A percentile compares a stretch with the other conserved stretches of the same genome.
These are phyloP conservation scores for Uria aalge DNA, from an alignment of 2,113 vertebrate genomes.

Conservation along the genomic window DNA sequence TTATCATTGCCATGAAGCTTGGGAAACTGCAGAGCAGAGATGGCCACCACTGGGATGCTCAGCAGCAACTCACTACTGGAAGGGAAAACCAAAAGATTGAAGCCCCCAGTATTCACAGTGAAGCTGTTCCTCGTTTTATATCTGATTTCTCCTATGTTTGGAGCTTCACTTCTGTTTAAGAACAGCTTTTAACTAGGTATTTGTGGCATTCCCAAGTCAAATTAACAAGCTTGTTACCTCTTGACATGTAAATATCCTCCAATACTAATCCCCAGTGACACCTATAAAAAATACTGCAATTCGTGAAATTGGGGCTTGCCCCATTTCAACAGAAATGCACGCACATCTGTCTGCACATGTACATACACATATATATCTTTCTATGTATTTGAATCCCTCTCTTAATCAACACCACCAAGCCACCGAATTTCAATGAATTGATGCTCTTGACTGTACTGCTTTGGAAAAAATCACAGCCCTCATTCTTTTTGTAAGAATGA, in stretches of 20 bases:
- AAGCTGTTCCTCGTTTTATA: not conserved
- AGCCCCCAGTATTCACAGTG: not conserved
- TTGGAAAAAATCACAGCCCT: not conserved
- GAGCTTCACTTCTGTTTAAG: not conserved
- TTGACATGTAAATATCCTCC: not conserved
- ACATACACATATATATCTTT: not conserved
- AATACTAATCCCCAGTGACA: not conserved
- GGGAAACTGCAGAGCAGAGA: not conserved
- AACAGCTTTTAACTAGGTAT: not conserved
- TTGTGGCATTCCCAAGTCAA: not conserved
- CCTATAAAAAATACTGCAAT: not conserved
- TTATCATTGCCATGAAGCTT: not conserved
- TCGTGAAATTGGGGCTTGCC: not conserved
- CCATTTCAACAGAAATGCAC: not conserved
- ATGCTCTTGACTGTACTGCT: not conserved
- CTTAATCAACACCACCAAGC: not conserved
- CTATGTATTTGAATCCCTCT: not conserved
- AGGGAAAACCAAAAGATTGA: not conserved
- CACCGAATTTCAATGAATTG: not conserved
- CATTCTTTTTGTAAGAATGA: not conserved
- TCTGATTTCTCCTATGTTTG: not conserved
- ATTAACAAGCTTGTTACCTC: not conserved
- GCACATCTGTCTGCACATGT: not conserved
- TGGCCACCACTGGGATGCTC: not conserved
- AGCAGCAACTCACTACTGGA: not conserved